Evolutionary conservation across 35 echinoderm and acorn worm species (phyloP), one percentile per base, ranked within the genome.

Genomic region (Ophioderma brevispina): DNA sequence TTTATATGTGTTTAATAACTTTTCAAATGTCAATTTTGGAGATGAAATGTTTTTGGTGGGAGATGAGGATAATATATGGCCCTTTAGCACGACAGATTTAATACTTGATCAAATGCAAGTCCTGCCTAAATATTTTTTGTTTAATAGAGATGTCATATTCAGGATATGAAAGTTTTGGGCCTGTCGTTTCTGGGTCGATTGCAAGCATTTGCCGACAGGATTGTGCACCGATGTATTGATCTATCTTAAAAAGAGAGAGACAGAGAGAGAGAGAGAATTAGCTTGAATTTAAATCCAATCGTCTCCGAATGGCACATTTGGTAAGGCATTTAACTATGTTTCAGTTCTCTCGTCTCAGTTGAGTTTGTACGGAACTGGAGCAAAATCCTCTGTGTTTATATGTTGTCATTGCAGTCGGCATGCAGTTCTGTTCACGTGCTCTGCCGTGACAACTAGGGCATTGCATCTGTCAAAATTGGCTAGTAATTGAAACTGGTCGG

Each of bases 121-220:
- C 59, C 59, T 70, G 59, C 59, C 28, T 70, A 70, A 70, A 70
- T 70, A 70, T 70, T 70, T 70, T 70, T 30, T 70, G 59, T 70
- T 70, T 70, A 70, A 70, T 70, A 70, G 59, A 70, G n/a, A 70
- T 70, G 59, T 70, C 59, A 70, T 70, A 70, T 70, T 70, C 59
- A 70, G 59, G 59, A 70, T 70, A 70, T 70, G 59, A 70, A 70
- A 70, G 59, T 70, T 70, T 70, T 6, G 10, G 59, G 59, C 59
- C 59, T 70, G 59, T 70, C 59, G 28, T 70, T 70, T 70, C 28
- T 70, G 59, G 59, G 59, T 70, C 59, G 59, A 70, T 70, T 25
- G 59, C 59, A 70, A 70, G 59, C 59, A 70, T 70, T 70, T 70
- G 59, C 59, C 28, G 59, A 30, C 59, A 25, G 28, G 59, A 30